Base-by-base conservation (phyloP, 1,140 invertebrate genomes). In the Drosophila athabasca region DNA sequence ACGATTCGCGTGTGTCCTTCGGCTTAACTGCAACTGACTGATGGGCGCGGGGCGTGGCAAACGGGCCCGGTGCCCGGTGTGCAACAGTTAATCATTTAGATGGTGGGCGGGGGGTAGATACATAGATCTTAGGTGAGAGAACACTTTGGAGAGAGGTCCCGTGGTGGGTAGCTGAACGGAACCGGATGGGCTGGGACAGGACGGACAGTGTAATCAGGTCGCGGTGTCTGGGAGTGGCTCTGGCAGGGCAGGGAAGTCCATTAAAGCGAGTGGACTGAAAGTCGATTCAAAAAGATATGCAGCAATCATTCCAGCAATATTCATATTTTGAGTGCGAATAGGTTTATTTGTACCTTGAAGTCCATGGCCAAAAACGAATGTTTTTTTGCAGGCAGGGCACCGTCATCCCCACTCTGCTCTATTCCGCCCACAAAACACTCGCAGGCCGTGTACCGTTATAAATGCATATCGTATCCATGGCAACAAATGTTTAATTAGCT, bases 51-150 rank as follows among this genome's bases (percentile, higher is more conserved):
- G 79, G n/a, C n/a, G n/a, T n/a, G n/a, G n/a, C n/a, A n/a, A 39
- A 13, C 11, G 35, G 35, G 11, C 17, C 17, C 17, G 17, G 17
- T 19, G n/a, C n/a, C 46, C 58, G 61, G 73, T 52, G 59, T 82
- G 74, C 79, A 78, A 81, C 79, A 81, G 79, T 81, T 82, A 82
- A 81, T 81, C 73, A 81, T 77, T 81, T 62, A 57, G 52, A 43
- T 41, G 43, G 41, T n/a, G 31, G n/a, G 57, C 50, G 35, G 26
- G 39, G 39, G 31, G 26, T n/a, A n/a, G 8, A 31, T 9, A 31
- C 31, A 31, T 31, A 31, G 60, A 65, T 66, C 62, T 66, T 19
- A 31, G 60, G 31, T 65, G 62, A 22, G 31, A 41, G 26, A 24
- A 39, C 35, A 39, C 35, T 39, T 39, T 39, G 35, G 11, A 39